Conservation (phyloP, 2,113 vertebrate species). For the Scomber japonicus region DNA sequence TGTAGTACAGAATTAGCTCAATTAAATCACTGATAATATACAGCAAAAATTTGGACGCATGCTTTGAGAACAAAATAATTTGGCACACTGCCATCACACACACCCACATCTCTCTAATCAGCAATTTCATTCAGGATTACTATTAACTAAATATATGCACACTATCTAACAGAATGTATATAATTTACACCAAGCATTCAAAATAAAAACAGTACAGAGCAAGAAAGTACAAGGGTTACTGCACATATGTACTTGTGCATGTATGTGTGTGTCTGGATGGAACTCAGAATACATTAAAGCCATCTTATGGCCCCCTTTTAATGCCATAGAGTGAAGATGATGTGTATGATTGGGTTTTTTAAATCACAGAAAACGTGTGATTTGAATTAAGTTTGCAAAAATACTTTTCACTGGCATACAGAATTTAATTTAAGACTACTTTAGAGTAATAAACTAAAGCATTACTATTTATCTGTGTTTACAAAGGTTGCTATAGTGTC, state of each 20-base stretch:
- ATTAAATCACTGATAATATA: conserved; percentile 72
- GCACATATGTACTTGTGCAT: background rate
- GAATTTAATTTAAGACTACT: too few species aligned
- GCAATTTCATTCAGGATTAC: conserved; percentile 14
- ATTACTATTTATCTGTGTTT: too few species aligned
- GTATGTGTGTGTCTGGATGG: background rate
- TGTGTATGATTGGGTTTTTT: background rate
- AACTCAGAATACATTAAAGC: background rate
- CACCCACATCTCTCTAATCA: background rate
- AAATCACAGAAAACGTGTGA: background rate
- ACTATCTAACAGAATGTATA: background rate
- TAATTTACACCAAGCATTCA: background rate
- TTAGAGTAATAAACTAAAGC: too few species aligned
- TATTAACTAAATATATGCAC: background rate
- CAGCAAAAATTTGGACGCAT: conserved; percentile 55
- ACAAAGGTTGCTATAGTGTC: too few species aligned
- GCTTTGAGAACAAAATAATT: conserved; percentile 66
- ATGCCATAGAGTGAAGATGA: background rate
- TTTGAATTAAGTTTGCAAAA: too few species aligned
- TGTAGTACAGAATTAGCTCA: conserved; percentile 58
- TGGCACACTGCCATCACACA: conserved; percentile 13
- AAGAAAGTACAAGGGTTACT: background rate
- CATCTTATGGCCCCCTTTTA: background rate
- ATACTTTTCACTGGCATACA: too few species aligned
- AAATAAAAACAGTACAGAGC: background rate